These are phyloP conservation scores for Panurus biarmicus DNA, from an alignment of 2,113 vertebrate species.

Conservation along the genomic window DNA sequence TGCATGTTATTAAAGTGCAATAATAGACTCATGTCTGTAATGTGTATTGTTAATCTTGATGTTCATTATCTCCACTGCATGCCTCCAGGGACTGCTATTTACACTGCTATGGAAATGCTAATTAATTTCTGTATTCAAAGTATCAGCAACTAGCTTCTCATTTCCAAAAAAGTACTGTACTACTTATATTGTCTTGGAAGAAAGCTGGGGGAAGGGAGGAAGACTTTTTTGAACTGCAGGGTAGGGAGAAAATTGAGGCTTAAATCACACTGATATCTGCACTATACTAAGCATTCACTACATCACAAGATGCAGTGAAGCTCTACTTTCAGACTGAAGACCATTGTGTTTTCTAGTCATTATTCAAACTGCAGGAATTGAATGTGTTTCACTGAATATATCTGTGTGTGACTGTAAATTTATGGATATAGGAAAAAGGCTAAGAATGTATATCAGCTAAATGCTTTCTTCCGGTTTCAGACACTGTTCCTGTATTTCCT, in stretches of 20 bases:
- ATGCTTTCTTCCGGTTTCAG: not conserved
- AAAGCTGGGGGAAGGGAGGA: not conserved
- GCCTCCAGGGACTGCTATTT: not conserved
- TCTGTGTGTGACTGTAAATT: not conserved
- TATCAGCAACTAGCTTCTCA: not conserved
- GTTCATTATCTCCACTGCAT: not conserved
- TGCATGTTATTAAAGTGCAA: constrained; percentile 5
- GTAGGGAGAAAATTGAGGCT: constrained; percentile 35
- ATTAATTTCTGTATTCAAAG: constrained; percentile 52
- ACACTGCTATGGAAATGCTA: constrained; percentile 4
- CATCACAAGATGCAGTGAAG: not conserved
- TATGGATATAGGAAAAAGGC: not conserved
- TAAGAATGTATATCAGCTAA: not conserved
- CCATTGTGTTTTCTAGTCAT: not conserved
- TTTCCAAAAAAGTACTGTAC: constrained; percentile 10
- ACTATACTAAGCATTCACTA: not conserved
- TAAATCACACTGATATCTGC: constrained; percentile 26
- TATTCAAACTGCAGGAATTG: not conserved
- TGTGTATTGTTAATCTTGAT: constrained; percentile 2
- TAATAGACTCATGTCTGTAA: not conserved
- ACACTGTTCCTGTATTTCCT: not conserved
- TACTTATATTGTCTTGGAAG: not conserved
- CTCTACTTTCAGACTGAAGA: not conserved
- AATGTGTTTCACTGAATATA: not conserved
- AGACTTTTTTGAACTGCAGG: constrained; percentile 2